Conservation (phyloP, 2,797 vertebrate species). For the Mergus octosetaceus region DNA sequence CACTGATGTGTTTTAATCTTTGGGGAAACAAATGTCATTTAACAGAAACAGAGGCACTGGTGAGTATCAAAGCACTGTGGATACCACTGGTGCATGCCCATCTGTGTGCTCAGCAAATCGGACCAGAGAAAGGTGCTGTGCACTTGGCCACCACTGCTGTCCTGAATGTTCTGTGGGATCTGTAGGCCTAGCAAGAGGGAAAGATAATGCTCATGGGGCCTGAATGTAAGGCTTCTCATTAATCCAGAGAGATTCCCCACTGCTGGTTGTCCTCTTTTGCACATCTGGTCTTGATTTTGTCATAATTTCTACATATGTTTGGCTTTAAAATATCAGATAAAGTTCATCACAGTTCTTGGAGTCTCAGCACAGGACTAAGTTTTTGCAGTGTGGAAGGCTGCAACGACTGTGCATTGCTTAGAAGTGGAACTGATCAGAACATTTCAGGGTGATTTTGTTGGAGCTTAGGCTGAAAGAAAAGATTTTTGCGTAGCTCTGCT, state of each 20-base stretch:
- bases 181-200: constrained; percentile 82
- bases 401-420: not conserved
- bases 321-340: not conserved
- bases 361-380: not conserved
- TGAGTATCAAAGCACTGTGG: not conserved
- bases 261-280: not conserved
- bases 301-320: not conserved
- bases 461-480: not conserved
- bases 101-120: constrained; percentile 70
- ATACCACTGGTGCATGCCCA: not conserved
- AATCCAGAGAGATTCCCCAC: not conserved
- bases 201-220: constrained; percentile 71
- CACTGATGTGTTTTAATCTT: not conserved
- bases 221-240: not conserved
- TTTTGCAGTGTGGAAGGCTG: not conserved
- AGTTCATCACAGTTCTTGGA: not conserved
- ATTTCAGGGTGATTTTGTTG: not conserved
- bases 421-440: not conserved
- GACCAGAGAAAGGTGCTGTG: constrained; percentile 85
- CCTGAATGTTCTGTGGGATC: constrained; percentile 86
- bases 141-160: constrained; percentile 81
- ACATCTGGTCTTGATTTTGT: not conserved
- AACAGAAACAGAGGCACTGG: not conserved
- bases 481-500: not conserved
- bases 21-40: not conserved